Base-by-base conservation (phyloP, 2,113 vertebrate genomes). In the Vireo altiloquus region DNA sequence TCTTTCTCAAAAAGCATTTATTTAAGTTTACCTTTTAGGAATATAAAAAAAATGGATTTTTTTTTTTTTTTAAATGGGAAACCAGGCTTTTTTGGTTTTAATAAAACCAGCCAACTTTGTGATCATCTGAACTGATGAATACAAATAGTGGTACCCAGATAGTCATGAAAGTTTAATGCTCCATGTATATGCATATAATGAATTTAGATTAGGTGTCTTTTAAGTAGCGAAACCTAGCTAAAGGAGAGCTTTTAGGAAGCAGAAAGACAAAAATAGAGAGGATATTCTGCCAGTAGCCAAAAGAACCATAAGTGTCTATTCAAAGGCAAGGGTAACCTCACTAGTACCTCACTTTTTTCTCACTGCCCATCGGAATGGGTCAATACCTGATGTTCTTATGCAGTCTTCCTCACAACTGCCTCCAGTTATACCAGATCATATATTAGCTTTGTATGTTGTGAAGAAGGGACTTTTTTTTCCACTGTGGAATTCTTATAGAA, bases 11-110 rank as follows among this genome's bases (percentile, higher is more conserved):
- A 60, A 64, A 88, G 9, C 7, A 68, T 64, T 97, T 90, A 60
- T 72, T 95, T 76, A 49, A 60, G 28, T 91, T 95, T 72, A 37
- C 8, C 35, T 94, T 94, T 68, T 49, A 74, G 39, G 95, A 90
- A 80, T 37, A 50, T 10, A 90, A 54, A 87, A 81, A 50, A 87
- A 81, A 50, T 2, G 1, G 8, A 30, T 21, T 70, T n/a, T n/a
- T n/a, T n/a, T n/a, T n/a, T 78, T 42, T 57, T 52, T 35, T 54
- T 44, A 7, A 44, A 69, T 49, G 20, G 20, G 66, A 81, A 31
- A 50, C 6, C 13, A 11, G 42, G 11, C 2, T 7, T 77, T 68
- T 78, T 85, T 54, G 1, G 8, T 68, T 63, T 61, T 77, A 76
- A 18, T 72, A 86, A 79, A 94, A 71, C n/a, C 37, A 89, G 42